Evolutionary conservation across 1,140 invertebrate species (phyloP).

Genomic region (Bombus waltoni): DNA sequence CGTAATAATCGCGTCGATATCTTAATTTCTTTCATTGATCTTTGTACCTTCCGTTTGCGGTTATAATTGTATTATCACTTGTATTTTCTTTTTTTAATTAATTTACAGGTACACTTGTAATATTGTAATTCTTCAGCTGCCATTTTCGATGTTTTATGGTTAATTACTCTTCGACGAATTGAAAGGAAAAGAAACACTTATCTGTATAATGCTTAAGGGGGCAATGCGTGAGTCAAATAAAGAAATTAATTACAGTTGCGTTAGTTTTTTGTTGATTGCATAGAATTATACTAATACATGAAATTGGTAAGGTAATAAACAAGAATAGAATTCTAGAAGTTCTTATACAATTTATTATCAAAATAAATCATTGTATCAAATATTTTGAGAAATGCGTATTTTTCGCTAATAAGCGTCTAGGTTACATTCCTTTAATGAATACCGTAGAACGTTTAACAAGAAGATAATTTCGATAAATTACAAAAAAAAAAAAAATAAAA

Average conservation of each 20-base stretch:
- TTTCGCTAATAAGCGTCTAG: no score
- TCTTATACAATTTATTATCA: neutral
- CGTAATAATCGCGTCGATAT: neutral
- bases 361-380: neutral
- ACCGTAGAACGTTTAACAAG: no score
- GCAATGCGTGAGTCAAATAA: neutral
- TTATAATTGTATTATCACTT: neutral
- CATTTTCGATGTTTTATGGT: neutral
- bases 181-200: neutral
- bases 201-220: neutral
- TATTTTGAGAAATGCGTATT: no score
- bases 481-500: no score
- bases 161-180: neutral
- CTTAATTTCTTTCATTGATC: neutral
- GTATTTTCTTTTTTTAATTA: neutral
- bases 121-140: neutral
- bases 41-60: no score
- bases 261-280: neutral
- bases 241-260: neutral
- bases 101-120: neutral
- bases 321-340: neutral
- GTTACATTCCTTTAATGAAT: no score
- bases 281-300: rapidly evolving
- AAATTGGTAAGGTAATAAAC: neutral
- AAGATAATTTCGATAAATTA: no score